Percentiles rank a stretch among this genome's conserved stretches.
Evolutionary conservation across 1,140 invertebrate genomes (phyloP).

Genomic region (Acromyrmex heyeri): DNA sequence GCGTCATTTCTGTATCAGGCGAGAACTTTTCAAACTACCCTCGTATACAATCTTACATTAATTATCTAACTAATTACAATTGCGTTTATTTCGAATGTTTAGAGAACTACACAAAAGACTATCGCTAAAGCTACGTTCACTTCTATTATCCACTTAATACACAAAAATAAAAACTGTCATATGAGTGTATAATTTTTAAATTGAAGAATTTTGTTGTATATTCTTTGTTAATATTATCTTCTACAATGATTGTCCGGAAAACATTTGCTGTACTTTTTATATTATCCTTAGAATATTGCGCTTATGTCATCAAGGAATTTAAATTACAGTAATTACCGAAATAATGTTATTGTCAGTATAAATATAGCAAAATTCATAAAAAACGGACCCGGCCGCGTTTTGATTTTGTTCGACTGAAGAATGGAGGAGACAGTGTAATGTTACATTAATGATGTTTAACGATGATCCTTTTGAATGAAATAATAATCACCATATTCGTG

Average conservation of each 20-base stretch:
- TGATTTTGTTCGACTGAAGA: constrained; percentile 32
- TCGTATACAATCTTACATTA: too few relatives aligned
- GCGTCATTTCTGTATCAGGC: too few relatives aligned
- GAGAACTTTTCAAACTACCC: too few relatives aligned
- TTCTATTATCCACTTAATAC: too few relatives aligned
- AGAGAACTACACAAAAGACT: too few relatives aligned
- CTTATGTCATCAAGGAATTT: neutral
- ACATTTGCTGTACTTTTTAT: neutral
- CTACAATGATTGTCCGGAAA: neutral
- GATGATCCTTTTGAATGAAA: constrained; percentile 55
- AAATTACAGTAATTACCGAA: constrained; percentile 28
- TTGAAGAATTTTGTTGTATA: neutral
- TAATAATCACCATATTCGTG: constrained; percentile 35
- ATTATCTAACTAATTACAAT: too few relatives aligned
- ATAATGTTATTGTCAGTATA: constrained; percentile 49
- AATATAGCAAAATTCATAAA: constrained; percentile 53
- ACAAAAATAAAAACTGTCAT: neutral
- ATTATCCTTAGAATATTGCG: neutral
- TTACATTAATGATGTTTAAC: constrained; percentile 45
- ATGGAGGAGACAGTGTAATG: constrained; percentile 23
- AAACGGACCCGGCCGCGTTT: neutral
- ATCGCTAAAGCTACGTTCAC: too few relatives aligned
- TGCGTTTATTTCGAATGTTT: too few relatives aligned
- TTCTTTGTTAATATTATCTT: neutral
- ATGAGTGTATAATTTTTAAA: neutral